Evolutionary conservation across 2,888 invertebrate genomes (phyloP).

Genomic region (Catocala nupta): DNA sequence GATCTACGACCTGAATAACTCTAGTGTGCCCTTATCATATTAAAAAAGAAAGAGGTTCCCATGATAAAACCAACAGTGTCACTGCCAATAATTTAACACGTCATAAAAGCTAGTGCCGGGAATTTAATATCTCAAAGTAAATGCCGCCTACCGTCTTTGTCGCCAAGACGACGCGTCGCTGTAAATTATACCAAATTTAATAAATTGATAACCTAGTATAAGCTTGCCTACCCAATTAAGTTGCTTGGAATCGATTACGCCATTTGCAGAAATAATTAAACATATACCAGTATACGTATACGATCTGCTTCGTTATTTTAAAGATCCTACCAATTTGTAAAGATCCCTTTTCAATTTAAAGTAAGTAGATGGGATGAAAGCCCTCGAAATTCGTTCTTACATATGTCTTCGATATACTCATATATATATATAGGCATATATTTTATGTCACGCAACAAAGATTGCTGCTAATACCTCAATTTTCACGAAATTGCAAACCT

Average conservation of each 20-base stretch:
- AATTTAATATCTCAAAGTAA: conserved; percentile 66
- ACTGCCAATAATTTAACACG: conserved; percentile 22
- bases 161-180: conserved; percentile 59
- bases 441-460: too few relatives aligned
- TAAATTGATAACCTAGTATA: conserved; percentile 54
- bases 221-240: conserved; percentile 34
- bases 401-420: too few relatives aligned
- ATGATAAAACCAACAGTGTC: too few relatives aligned
- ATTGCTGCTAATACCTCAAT: too few relatives aligned
- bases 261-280: conserved; percentile 22
- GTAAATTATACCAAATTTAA: conserved; percentile 62
- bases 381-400: too few relatives aligned
- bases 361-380: not conserved
- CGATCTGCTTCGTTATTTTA: not conserved
- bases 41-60: not conserved
- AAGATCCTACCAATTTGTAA: conserved; percentile 6
- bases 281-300: conserved; percentile 2
- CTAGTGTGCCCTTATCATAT: not conserved
- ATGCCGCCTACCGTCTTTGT: conserved; percentile 53
- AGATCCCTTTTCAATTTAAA: conserved; percentile 6
- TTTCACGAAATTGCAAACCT: too few relatives aligned
- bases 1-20: too few relatives aligned
- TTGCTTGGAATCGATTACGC: conserved; percentile 23
- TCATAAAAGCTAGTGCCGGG: conserved; percentile 38
- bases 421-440: too few relatives aligned